phyloP scores from a whole-genome alignment of 2,888 invertebrate species.

The Flabesymbios commensalis region DNA sequence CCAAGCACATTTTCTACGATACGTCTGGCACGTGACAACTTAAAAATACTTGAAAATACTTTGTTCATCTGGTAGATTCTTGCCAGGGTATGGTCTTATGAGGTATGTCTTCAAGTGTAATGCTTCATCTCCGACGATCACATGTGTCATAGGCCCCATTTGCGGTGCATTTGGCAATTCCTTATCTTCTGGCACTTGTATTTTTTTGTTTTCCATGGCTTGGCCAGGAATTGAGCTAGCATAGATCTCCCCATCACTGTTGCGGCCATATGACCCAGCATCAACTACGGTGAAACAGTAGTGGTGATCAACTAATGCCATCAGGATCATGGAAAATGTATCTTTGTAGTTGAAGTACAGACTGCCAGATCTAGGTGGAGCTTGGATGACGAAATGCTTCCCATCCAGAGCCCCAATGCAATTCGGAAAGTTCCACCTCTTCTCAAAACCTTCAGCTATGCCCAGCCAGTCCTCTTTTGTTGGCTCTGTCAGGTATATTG shows the following conservation, averaged over 20 bases:
- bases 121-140: no score
- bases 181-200: constrained; percentile 18
- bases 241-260: constrained; percentile 29
- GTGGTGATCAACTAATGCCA: constrained; percentile 17
- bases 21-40: no score
- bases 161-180: no score
- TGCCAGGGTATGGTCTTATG: no score
- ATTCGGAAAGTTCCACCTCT: constrained; percentile 53
- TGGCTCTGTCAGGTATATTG: constrained; percentile 6
- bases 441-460: constrained; percentile 20
- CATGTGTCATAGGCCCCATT: no score
- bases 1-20: no score
- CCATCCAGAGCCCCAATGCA: constrained; percentile 22
- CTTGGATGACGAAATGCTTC: constrained; percentile 11
- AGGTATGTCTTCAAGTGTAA: no score
- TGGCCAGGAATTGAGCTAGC: constrained; percentile 2
- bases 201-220: constrained; percentile 1
- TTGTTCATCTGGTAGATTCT: no score
- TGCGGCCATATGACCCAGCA: constrained; percentile 28
- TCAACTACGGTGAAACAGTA: constrained; percentile 15
- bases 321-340: constrained; percentile 11
- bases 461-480: constrained; percentile 16
- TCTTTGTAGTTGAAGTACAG: constrained; percentile 18
- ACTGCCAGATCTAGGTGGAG: neutral
- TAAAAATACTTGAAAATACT: no score